Conservation (phyloP, 2,113 vertebrate species). For the Misgurnus mizolepis region DNA sequence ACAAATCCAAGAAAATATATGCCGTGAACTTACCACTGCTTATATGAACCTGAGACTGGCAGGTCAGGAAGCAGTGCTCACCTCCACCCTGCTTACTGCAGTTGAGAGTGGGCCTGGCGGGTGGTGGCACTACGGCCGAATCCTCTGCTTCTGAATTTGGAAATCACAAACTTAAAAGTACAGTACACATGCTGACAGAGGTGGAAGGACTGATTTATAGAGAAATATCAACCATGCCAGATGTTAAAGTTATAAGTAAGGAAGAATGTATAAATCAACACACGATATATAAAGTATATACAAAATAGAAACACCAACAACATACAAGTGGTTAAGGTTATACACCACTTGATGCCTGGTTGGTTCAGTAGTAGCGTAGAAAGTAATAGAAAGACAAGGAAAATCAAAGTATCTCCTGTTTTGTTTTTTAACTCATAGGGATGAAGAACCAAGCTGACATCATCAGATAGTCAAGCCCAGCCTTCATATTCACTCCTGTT, state of each 20-base stretch:
- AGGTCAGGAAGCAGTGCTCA: constrained; percentile 89
- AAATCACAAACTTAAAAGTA: constrained; percentile 78
- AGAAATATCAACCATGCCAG: neutral
- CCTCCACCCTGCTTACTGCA: constrained; percentile 87
- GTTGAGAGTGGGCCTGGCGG: constrained; percentile 81
- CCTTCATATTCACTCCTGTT: constrained; percentile 16
- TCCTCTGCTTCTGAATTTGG: constrained; percentile 85
- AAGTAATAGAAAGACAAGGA: constrained; percentile 63
- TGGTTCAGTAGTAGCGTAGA: constrained; percentile 67
- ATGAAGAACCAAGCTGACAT: constrained; percentile 37
- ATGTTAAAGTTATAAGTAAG: constrained; percentile 3
- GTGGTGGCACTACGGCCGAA: constrained; percentile 66
- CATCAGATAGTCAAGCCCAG: constrained; percentile 3
- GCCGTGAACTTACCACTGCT: constrained; percentile 83
- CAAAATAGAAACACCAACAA: too few species aligned
- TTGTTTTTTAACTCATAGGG: constrained; percentile 56
- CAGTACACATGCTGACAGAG: constrained; percentile 31
- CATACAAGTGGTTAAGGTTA: constrained; percentile 29
- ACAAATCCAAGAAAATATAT: constrained; percentile 55
- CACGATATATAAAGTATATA: neutral
- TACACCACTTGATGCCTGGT: constrained; percentile 37
- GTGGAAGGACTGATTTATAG: neutral
- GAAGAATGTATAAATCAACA: neutral
- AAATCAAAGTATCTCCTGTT: constrained; percentile 95
- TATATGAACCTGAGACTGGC: constrained; percentile 85